These are phyloP conservation scores for Drosophila sordidula DNA, from an alignment of 2,888 invertebrate genomes.

Conservation along the genomic window DNA sequence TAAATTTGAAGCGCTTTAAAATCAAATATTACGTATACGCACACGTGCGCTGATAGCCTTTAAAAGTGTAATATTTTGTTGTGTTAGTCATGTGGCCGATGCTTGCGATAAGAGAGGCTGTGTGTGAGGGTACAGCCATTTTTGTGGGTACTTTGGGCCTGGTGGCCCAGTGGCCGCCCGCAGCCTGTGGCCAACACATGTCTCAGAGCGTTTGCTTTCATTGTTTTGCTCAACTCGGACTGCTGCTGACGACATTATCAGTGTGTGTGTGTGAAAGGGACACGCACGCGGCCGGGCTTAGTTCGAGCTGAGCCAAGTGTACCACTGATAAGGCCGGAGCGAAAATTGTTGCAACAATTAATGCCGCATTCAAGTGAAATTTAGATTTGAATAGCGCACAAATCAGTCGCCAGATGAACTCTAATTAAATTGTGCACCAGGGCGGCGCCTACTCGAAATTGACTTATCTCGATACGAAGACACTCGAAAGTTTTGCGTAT, in stretches of 20 bases:
- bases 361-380: slow-evolving; percentile 63
- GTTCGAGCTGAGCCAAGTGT: not conserved
- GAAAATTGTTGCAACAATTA: slow-evolving; percentile 67
- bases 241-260: slow-evolving; percentile 41
- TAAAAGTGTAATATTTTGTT: slow-evolving; percentile 9
- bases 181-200: slow-evolving; percentile 23
- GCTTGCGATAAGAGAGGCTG: slow-evolving; percentile 14
- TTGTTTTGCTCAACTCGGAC: slow-evolving; percentile 19
- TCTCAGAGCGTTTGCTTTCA: slow-evolving; percentile 13
- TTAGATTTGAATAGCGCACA: slow-evolving; percentile 55
- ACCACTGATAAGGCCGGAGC: slow-evolving; percentile 27
- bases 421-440: slow-evolving; percentile 69
- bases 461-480: slow-evolving; percentile 53
- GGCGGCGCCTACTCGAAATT: slow-evolving; percentile 24
- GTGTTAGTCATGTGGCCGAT: slow-evolving; percentile 24
- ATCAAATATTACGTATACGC: slow-evolving; percentile 16
- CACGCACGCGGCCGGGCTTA: slow-evolving; percentile 4
- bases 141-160: slow-evolving; percentile 1
- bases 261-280: slow-evolving; percentile 9
- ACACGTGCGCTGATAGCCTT: not conserved
- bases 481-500: slow-evolving; percentile 60
- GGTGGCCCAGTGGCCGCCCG: slow-evolving; percentile 26
- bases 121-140: not conserved
- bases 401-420: slow-evolving; percentile 54
- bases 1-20: slow-evolving; percentile 15